These are phyloP conservation scores for Panthera uncia DNA, from an alignment of 2,113 vertebrate genomes.

Conservation along the genomic window DNA sequence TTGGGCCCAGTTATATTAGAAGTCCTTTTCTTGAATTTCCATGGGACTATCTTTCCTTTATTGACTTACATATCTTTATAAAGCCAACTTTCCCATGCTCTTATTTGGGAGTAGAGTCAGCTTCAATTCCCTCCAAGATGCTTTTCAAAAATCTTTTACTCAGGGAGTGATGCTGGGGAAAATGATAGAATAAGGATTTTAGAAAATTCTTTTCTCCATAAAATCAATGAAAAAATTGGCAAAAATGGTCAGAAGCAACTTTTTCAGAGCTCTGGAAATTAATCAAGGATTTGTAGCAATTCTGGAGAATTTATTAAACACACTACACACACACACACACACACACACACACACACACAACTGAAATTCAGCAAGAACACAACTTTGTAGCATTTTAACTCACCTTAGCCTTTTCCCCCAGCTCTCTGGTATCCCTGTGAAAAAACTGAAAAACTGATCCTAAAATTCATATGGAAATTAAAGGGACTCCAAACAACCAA, in stretches of 20 bases:
- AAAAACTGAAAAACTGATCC: not conserved
- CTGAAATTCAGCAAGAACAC: not conserved
- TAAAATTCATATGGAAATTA: not conserved
- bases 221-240: not conserved
- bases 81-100: not conserved
- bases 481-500: not conserved
- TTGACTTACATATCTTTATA: not conserved
- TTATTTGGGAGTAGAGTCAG: not conserved
- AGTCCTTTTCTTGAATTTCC: not conserved
- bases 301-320: not conserved
- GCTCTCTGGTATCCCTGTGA: not conserved
- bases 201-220: not conserved
- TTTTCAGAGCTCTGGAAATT: not conserved
- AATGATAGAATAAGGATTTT: not conserved
- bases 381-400: not conserved
- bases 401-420: not conserved
- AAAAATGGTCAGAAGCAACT: not conserved
- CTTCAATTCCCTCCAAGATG: not conserved
- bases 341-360: not conserved
- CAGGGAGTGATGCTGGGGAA: not conserved
- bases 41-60: not conserved
- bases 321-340: not conserved
- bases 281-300: not conserved
- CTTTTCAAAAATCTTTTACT: constrained; percentile 17
- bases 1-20: not conserved